A percentile compares a stretch with the other conserved stretches of the same genome.
These are phyloP conservation scores for Pseudomugil gertrudae DNA, from an alignment of 2,797 vertebrate genomes.

Conservation along the genomic window DNA sequence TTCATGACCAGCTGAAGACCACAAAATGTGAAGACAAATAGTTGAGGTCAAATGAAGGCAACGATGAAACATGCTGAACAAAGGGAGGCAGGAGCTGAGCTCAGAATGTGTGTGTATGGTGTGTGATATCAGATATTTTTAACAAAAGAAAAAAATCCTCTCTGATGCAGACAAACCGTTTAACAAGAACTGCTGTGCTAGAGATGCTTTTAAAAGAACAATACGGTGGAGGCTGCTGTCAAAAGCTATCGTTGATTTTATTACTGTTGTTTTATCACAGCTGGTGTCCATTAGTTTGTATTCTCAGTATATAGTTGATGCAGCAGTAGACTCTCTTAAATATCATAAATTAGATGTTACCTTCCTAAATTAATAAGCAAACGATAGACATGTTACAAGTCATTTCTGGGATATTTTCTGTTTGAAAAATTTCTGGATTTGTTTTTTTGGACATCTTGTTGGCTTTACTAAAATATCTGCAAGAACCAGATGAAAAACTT, in stretches of 20 bases:
- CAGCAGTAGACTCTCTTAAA: slow-evolving; percentile 15
- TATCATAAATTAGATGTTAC: slow-evolving; percentile 1
- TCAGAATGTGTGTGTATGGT: background rate
- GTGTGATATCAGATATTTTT: slow-evolving; percentile 16
- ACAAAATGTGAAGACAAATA: slow-evolving; percentile 49
- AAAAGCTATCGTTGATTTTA: background rate
- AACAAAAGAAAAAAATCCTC: slow-evolving; percentile 19
- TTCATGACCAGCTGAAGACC: slow-evolving; percentile 66
- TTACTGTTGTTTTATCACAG: background rate
- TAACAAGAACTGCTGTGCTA: slow-evolving; percentile 22
- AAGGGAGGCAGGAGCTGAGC: slow-evolving; percentile 11
- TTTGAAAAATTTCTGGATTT: slow-evolving; percentile 12
- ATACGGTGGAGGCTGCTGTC: background rate
- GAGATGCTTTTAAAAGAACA: background rate
- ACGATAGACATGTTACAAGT: slow-evolving; percentile 6
- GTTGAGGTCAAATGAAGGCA: slow-evolving; percentile 41
- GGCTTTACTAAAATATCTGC: slow-evolving; percentile 20
- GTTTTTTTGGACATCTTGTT: slow-evolving; percentile 24
- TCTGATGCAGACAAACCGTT: slow-evolving; percentile 12
- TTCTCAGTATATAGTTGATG: slow-evolving; percentile 17
- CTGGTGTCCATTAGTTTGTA: slow-evolving; percentile 10
- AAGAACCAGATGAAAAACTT: slow-evolving; percentile 30
- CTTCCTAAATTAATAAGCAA: slow-evolving; percentile 19
- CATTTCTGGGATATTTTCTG: slow-evolving; percentile 8
- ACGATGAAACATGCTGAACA: slow-evolving; percentile 28